Evolutionary conservation across 2,113 vertebrate genomes (phyloP), one percentile per base, ranked within the genome.

Genomic region (Cygnus atratus): DNA sequence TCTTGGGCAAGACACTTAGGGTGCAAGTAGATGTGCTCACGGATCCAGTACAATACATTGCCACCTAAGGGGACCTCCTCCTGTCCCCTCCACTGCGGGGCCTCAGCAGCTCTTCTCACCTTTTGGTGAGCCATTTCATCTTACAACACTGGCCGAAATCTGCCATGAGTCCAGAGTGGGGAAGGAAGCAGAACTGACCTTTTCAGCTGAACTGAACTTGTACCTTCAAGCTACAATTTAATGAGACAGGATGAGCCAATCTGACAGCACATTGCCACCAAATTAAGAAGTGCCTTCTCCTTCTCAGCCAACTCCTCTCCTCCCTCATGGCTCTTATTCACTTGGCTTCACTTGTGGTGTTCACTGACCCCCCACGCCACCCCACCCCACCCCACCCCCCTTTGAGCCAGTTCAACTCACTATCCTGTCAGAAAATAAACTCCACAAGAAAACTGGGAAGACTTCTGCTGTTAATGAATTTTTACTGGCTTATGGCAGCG

Each of bases 11-110:
- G 44, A 29, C 41, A 17, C 13, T 6, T 46, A 12, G 21, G 57
- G 10, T 63, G 14, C 21, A 86, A 19, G 28, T 25, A 26, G 35
- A 31, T 44, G 35, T 84, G 14, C 14, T n/a, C 66, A 25, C 33
- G 72, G 28, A 72, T 29, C 37, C 8, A 0, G 15, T 48, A 17
- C 29, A 57, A 46, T 1, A 2, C 1, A 0, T 3, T 46, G 39
- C 15, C 61, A 63, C 52, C 37, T 61, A 82, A 75, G 17, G 18
- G 7, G 11, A 50, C 17, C 22, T 76, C 13, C 44, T 73, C 46
- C 24, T 57, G 58, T 31, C 3, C 4, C 2, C 19, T 12, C 9
- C 29, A 81, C 2, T 10, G 5, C 6, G 18, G 4, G 19, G 35
- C 59, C 33, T 48, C 83, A 71, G 59, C 46, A 87, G 28, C 29